These are phyloP conservation scores for Bombus breviceps DNA, from an alignment of 1,140 invertebrate genomes.

Conservation along the genomic window DNA sequence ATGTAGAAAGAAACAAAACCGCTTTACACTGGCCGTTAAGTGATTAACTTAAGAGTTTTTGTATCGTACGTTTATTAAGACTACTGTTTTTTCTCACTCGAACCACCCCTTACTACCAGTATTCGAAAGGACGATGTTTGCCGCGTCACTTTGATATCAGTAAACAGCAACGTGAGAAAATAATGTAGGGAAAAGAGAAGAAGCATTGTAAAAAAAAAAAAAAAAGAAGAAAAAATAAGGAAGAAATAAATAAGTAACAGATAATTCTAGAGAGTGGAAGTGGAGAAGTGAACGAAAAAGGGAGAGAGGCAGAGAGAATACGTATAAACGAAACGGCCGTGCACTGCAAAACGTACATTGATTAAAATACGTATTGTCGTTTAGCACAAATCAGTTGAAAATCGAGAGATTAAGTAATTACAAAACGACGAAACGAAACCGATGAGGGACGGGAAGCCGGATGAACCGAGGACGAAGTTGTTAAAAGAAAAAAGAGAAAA, in stretches of 20 bases:
- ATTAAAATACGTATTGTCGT: conserved; percentile 78
- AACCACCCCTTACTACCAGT: conserved; percentile 76
- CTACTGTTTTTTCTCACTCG: conserved; percentile 77
- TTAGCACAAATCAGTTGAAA: conserved; percentile 77
- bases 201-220: neutral
- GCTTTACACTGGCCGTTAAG: conserved; percentile 77
- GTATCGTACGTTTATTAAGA: conserved; percentile 82
- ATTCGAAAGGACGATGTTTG: conserved; percentile 67
- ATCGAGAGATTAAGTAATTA: conserved; percentile 34
- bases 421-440: conserved; percentile 34
- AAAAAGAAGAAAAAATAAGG: neutral
- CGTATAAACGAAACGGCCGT: conserved; percentile 55
- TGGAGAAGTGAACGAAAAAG: neutral
- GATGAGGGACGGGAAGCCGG: conserved; percentile 24
- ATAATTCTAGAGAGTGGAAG: conserved; percentile 15
- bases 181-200: conserved; percentile 40
- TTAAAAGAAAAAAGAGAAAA: conserved; percentile 2
- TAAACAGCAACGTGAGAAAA: conserved; percentile 49
- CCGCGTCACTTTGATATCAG: conserved; percentile 50
- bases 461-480: conserved; percentile 42
- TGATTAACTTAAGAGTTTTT: conserved; percentile 79
- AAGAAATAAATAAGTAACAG: neutral
- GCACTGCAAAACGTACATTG: conserved; percentile 69
- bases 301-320: conserved; percentile 17
- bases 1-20: conserved; percentile 49